A percentile compares a stretch with the other conserved stretches of the same genome.
Evolutionary conservation across 2,888 invertebrate genomes (phyloP).

Genomic region (Thecophora atra): DNA sequence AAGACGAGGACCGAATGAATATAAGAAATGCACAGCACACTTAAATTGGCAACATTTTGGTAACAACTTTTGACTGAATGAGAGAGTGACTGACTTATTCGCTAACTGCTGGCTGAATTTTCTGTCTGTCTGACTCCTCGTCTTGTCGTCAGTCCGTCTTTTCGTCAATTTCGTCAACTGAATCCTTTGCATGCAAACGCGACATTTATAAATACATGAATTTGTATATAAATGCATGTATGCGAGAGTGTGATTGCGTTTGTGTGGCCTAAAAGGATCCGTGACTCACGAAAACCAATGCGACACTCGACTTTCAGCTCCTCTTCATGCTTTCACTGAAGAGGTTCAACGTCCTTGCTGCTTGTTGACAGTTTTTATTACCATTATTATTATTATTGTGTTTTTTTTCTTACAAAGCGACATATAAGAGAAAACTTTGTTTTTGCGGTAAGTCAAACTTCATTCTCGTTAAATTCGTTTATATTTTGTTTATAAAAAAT

Average conservation of each 20-base stretch:
- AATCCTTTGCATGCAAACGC: too few species aligned
- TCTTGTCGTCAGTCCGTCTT: background rate
- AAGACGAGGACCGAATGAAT: background rate
- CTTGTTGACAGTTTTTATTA: conserved; percentile 14
- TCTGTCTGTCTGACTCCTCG: background rate
- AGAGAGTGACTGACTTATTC: background rate
- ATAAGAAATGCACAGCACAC: conserved; percentile 4
- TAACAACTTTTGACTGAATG: conserved; percentile 22
- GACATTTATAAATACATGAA: too few species aligned
- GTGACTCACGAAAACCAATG: conserved; percentile 23
- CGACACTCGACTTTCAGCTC: conserved; percentile 3
- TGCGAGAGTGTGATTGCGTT: too few species aligned
- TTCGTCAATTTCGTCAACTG: too few species aligned
- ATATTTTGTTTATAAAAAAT: too few species aligned
- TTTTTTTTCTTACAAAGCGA: conserved; percentile 16
- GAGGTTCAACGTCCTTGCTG: conserved; percentile 21
- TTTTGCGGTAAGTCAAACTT: background rate
- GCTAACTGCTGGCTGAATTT: background rate
- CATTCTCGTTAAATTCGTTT: too few species aligned
- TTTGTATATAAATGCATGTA: too few species aligned
- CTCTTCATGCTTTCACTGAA: conserved; percentile 20
- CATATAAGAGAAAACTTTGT: conserved; percentile 5
- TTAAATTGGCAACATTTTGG: conserved; percentile 35
- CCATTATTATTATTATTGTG: background rate
- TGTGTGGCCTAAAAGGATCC: too few species aligned